These are phyloP conservation scores for Solen grandis DNA, from an alignment of 1,140 invertebrate species.

Conservation along the genomic window DNA sequence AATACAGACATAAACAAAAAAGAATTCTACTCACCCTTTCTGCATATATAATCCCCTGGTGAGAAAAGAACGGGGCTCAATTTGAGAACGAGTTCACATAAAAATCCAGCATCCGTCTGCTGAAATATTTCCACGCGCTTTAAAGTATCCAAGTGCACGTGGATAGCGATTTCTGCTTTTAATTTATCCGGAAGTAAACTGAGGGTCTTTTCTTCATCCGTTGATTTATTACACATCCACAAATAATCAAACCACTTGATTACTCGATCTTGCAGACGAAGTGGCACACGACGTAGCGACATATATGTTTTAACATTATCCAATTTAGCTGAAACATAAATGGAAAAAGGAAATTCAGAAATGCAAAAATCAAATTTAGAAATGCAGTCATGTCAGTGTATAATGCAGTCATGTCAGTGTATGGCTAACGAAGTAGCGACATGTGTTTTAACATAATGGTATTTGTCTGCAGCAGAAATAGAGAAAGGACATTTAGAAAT, in stretches of 20 bases:
- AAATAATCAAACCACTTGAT: constrained; percentile 99
- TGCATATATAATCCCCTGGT: constrained; percentile 98
- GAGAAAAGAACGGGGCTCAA: constrained; percentile 97
- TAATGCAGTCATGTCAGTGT: no score
- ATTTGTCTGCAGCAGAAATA: no score
- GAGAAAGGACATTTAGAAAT: no score
- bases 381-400: no score
- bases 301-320: constrained; percentile 99
- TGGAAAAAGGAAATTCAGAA: no score
- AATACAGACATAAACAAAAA: neutral
- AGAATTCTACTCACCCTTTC: constrained; percentile 90
- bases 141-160: constrained; percentile 98
- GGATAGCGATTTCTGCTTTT: constrained; percentile 99
- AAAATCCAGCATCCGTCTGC: constrained; percentile 98
- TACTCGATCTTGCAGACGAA: constrained; percentile 97
- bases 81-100: constrained; percentile 97
- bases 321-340: constrained; percentile 91
- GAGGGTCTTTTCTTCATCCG: constrained; percentile 93
- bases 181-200: constrained; percentile 89
- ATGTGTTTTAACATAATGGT: no score
- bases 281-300: constrained; percentile 96
- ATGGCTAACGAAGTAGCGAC: no score
- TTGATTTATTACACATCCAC: constrained; percentile 99
- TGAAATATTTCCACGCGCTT: constrained; percentile 99
- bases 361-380: no score